phyloP scores from a whole-genome alignment of 2,797 vertebrate species.

The Liparis tanakae region DNA sequence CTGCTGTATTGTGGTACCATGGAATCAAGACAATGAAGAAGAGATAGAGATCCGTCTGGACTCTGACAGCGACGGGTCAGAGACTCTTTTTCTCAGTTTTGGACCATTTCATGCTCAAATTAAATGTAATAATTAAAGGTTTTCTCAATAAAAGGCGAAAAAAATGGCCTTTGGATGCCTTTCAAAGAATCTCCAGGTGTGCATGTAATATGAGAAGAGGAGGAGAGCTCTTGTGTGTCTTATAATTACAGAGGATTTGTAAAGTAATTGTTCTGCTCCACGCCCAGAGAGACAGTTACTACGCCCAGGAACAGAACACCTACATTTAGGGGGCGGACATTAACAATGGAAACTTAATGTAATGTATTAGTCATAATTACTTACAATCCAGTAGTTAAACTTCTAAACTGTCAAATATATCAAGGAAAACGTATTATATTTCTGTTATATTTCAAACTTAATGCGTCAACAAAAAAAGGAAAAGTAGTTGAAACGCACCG shows the following conservation, averaged over 20 bases:
- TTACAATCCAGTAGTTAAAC: not conserved
- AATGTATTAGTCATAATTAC: not conserved
- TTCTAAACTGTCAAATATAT: not conserved
- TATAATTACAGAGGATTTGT: slow-evolving; percentile 24
- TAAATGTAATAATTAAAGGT: slow-evolving; percentile 11
- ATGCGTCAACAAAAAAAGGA: not conserved
- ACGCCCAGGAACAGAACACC: not conserved
- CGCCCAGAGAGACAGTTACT: not conserved
- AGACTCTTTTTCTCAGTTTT: slow-evolving; percentile 63
- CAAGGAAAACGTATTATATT: not conserved
- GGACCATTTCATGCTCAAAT: slow-evolving; percentile 65
- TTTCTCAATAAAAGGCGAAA: slow-evolving; percentile 17
- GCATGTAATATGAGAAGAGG: not conserved
- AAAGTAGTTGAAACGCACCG: not conserved
- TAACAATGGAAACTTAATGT: not conserved
- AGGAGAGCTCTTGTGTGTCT: slow-evolving; percentile 2
- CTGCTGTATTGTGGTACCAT: slow-evolving; percentile 33
- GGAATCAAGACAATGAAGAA: slow-evolving; percentile 40
- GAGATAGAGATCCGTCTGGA: slow-evolving; percentile 10
- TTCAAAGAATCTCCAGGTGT: slow-evolving; percentile 27
- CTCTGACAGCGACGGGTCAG: slow-evolving; percentile 51
- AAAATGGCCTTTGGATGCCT: slow-evolving; percentile 21
- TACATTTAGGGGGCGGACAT: not conserved
- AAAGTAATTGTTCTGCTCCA: slow-evolving; percentile 11
- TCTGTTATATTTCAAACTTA: not conserved